These are phyloP conservation scores for Oedothorax gibbosus DNA, from an alignment of 1,140 invertebrate species.

Conservation along the genomic window DNA sequence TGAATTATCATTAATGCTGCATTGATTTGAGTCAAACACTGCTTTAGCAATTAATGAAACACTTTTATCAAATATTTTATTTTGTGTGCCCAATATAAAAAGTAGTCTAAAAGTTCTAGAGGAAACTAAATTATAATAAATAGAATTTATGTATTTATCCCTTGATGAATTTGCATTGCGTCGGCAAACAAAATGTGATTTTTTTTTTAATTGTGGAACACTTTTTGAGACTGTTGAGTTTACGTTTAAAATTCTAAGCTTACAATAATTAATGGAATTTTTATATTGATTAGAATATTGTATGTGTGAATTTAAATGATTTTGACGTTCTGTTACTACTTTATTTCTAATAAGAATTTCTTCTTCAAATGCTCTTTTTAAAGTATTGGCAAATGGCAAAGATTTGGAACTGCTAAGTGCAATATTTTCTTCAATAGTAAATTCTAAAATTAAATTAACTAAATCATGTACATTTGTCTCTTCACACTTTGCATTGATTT, in stretches of 20 bases:
- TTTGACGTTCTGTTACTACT: too few species aligned
- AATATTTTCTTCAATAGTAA: constrained; percentile 1
- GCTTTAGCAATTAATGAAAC: neutral
- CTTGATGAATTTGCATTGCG: neutral
- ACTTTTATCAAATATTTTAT: neutral
- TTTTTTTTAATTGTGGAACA: neutral
- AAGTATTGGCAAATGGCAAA: neutral
- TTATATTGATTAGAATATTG: too few species aligned
- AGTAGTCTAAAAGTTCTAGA: constrained; percentile 3
- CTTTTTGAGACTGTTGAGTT: neutral
- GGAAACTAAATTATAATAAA: constrained; percentile 33
- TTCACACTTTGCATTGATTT: neutral
- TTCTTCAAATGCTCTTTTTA: constrained; percentile 1
- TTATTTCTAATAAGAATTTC: neutral
- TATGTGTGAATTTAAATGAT: too few species aligned
- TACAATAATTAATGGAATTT: constrained; percentile 4
- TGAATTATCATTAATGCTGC: neutral
- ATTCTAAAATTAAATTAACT: neutral
- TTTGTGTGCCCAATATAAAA: neutral
- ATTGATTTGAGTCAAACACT: neutral
- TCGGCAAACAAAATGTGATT: neutral
- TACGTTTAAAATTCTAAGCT: neutral
- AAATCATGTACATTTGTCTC: neutral
- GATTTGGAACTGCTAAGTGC: neutral
- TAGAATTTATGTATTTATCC: neutral